Base-by-base conservation (phyloP, 2,888 invertebrate species). In the Cepaea hortensis region DNA sequence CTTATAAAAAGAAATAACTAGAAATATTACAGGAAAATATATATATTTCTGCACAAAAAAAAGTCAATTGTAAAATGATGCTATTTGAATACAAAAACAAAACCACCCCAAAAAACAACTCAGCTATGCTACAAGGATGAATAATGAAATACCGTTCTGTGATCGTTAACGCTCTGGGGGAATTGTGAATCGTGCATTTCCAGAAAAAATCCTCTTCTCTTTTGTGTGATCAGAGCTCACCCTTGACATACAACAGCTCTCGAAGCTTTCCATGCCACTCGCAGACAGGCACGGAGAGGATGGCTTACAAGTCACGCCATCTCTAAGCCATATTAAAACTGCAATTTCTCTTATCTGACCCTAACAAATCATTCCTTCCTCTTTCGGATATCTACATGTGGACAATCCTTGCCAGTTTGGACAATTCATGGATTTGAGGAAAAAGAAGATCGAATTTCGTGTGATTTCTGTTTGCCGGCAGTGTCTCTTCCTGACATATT, bases 291-390 rank as follows among this genome's bases (percentile, higher is more conserved):
- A 48, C 48, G 35, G 15, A 46, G 18, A 48, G 48, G 48, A 50
- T 75, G 75, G 75, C 75, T 75, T 75, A 75, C 75, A 75, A 9
- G 75, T 75, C 75, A 75, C 75, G 75, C 23, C 15, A 75, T 18
- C 20, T 50, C 50, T 50, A 75, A 75, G 50, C 75, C 48, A 23
- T 72, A 72, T 68, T 68, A 68, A 68, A 68, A 68, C 68, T 68
- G 68, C 68, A 68, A 68, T 68, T 68, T 68, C 68, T 68, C 68
- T 68, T 68, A 68, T 68, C 20, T 68, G 15, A 68, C 20, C 20
- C 68, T 4, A 55, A 55, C 55, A 55, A 55, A 55, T 55, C 55
- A 55, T 55, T 55, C 55, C 55, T 9, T 55, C 55, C 55, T 55
- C 11, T 55, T 55, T 55, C 55, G 6, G 55, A 55, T 55, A 55